Conservation (phyloP, 2,797 vertebrate species). For the Coluber constrictor region DNA sequence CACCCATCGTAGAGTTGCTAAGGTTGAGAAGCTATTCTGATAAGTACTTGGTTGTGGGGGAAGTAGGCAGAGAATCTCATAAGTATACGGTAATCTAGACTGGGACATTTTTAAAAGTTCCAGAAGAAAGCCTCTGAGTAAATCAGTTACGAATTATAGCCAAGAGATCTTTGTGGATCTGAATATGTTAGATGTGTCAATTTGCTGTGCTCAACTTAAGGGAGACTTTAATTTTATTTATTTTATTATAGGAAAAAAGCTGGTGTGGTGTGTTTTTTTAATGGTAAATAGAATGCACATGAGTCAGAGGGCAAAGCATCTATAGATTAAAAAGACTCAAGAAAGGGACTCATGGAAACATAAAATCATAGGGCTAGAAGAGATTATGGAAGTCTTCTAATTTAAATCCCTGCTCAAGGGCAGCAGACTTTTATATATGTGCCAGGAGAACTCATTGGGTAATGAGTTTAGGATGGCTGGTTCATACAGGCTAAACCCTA, state of each 20-base stretch:
- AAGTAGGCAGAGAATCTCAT: background rate
- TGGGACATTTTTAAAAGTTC: background rate
- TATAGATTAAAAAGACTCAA: background rate
- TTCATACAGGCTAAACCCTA: background rate
- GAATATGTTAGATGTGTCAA: background rate
- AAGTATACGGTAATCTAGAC: background rate
- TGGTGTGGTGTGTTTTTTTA: background rate
- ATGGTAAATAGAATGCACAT: background rate
- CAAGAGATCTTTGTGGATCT: background rate
- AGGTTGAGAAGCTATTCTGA: background rate
- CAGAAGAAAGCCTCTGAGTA: background rate
- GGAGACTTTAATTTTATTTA: background rate
- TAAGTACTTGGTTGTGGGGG: background rate
- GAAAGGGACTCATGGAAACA: background rate
- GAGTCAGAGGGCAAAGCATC: background rate
- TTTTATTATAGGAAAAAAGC: background rate
- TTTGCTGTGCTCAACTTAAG: background rate
- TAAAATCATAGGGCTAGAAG: background rate
- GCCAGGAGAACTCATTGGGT: background rate
- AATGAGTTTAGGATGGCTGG: background rate
- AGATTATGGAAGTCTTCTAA: background rate
- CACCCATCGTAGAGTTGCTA: background rate
- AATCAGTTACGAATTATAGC: no score
- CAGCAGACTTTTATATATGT: background rate
- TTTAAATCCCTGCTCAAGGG: background rate